Evolutionary conservation across 2,888 invertebrate species (phyloP), one percentile per base, ranked within the genome.

Genomic region (Orthosia gracilis): DNA sequence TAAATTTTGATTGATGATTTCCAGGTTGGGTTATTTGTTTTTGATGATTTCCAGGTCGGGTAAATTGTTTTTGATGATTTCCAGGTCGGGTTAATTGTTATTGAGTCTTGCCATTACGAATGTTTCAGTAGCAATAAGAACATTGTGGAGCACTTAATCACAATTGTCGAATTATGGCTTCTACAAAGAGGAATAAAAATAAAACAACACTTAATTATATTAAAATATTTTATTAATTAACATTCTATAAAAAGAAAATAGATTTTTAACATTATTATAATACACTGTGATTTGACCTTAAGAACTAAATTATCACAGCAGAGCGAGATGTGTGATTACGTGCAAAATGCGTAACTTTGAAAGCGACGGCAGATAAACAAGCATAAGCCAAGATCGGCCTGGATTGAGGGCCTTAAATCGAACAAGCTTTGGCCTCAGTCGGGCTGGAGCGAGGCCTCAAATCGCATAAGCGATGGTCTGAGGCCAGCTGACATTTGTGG

Each of bases 261-360:
- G 57, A 84, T 87, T 82, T n/a, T 67, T 83, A 73, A 84, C 87
- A 81, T 78, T 87, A 71, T 77, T 68, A 80, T 80, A 80, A 76
- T 86, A 82, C 76, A 88, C 82, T 88, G 86, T 89, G 88, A 88
- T 87, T 78, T 80, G 52, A 76, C 75, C 87, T 89, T 90, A 90
- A 49, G 7, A 83, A 84, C 89, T 89, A 89, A 69, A 69, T 79
- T 90, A 91, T 91, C 91, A 91, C 91, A 91, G 91, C 77, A 84
- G 85, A 78, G 82, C 80, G 58, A 78, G 66, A 82, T 57, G 75
- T 69, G 78, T 78, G 74, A 82, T 71, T 76, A 78, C 85, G 80
- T 88, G 85, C 78, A 47, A 82, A 81, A 82, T 78, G 69, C 83
- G 84, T 83, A 89, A 89, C 90, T 85, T 69, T 80, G 62, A 21